A percentile compares a stretch with the other conserved stretches of the same genome.
Conservation (phyloP, 2,888 invertebrate species). For the Coecobrya sp. region DNA sequence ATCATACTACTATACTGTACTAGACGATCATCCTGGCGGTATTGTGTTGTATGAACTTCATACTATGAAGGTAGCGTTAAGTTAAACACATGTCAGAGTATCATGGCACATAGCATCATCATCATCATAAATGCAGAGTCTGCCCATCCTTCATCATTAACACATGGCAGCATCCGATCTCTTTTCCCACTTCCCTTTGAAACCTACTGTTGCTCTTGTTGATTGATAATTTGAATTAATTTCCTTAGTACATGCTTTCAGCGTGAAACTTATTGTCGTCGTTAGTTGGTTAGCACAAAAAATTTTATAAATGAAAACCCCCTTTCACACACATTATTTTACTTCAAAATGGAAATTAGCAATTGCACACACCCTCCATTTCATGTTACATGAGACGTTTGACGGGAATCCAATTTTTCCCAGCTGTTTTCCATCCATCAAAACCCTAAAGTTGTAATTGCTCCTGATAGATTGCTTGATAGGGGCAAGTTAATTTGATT, state of each 20-base stretch:
- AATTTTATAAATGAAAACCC: not conserved
- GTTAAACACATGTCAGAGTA: constrained; percentile 40
- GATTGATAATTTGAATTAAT: constrained; percentile 25
- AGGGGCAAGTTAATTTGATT: constrained; percentile 34
- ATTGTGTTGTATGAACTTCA: no score
- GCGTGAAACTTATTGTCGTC: not conserved
- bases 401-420: constrained; percentile 14
- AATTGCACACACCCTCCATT: not conserved
- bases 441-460: constrained; percentile 11
- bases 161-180: constrained; percentile 56
- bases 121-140: not conserved
- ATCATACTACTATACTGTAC: not conserved
- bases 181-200: constrained; percentile 43
- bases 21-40: not conserved
- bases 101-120: not conserved
- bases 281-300: not conserved
- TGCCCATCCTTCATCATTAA: constrained; percentile 48
- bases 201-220: constrained; percentile 4
- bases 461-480: constrained; percentile 22
- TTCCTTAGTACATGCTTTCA: not conserved
- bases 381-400: constrained; percentile 13
- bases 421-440: constrained; percentile 42
- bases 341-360: constrained; percentile 1
- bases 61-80: not conserved
- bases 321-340: not conserved